phyloP scores from a whole-genome alignment of 2,113 vertebrate species.

The Rattus rattus region DNA sequence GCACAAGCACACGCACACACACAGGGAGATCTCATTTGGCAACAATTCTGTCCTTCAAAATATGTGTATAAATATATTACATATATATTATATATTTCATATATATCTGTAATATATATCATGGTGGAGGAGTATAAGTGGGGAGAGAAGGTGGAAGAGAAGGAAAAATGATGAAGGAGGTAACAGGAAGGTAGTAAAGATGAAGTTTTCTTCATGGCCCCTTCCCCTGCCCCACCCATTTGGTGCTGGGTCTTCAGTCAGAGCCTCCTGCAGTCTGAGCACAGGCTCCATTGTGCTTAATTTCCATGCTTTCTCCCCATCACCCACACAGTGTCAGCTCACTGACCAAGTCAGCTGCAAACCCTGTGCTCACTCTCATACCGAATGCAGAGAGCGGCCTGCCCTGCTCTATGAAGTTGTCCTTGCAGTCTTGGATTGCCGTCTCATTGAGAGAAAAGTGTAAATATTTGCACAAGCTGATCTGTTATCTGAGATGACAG shows the following conservation, averaged over 20 bases:
- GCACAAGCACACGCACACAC: too few relatives aligned
- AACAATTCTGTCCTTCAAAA: constrained; percentile 22
- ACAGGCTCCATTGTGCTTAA: neutral
- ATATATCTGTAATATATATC: neutral
- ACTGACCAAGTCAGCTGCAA: neutral
- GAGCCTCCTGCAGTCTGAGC: neutral
- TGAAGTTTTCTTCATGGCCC: neutral
- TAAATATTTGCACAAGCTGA: constrained; percentile 54
- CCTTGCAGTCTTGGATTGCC: neutral
- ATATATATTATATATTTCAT: too few relatives aligned
- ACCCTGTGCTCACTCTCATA: neutral
- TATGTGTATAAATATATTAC: too few relatives aligned
- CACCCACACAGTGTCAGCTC: neutral
- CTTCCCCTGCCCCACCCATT: rapidly evolving
- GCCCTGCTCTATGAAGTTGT: neutral
- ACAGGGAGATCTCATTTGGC: constrained; percentile 26
- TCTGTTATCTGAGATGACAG: neutral
- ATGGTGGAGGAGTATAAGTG: neutral
- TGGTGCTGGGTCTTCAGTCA: neutral
- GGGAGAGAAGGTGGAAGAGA: neutral
- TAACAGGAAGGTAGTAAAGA: neutral
- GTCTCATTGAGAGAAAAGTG: neutral
- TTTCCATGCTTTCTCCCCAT: neutral
- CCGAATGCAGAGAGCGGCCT: neutral
- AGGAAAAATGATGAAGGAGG: neutral